A percentile compares a stretch with the other conserved stretches of the same genome.
Evolutionary conservation across 2,113 vertebrate species (phyloP).

Genomic region (Prochilodus magdalenae): DNA sequence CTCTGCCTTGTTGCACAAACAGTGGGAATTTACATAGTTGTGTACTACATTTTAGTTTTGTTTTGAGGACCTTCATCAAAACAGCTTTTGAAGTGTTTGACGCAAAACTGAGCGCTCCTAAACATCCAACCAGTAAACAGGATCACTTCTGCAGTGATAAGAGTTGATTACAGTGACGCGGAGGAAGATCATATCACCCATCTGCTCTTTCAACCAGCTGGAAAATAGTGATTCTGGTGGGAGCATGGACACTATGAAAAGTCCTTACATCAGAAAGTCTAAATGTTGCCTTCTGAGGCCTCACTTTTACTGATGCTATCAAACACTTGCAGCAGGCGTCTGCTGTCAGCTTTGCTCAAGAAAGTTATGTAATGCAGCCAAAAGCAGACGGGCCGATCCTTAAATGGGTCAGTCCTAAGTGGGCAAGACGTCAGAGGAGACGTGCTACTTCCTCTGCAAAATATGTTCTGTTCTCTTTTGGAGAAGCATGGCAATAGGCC

Average conservation of each 20-base stretch:
- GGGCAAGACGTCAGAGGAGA: constrained; percentile 40
- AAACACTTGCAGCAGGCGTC: constrained; percentile 13
- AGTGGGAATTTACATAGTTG: not conserved
- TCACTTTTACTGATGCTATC: constrained; percentile 19
- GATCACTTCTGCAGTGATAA: constrained; percentile 6
- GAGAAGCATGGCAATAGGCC: constrained; percentile 59
- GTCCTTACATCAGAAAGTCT: not conserved
- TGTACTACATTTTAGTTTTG: not conserved
- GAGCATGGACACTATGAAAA: not conserved
- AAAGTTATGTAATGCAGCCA: constrained; percentile 56
- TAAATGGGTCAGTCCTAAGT: constrained; percentile 49
- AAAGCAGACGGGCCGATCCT: constrained; percentile 22
- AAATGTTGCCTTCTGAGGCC: not conserved
- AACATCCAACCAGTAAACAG: not conserved
- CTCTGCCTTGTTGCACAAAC: not conserved
- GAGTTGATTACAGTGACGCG: constrained; percentile 25
- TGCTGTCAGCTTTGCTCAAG: not conserved
- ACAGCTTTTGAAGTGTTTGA: constrained; percentile 15
- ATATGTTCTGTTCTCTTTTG: constrained; percentile 43
- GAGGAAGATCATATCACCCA: constrained; percentile 9
- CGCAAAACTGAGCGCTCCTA: not conserved
- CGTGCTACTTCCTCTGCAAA: constrained; percentile 53
- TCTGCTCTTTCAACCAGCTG: constrained; percentile 15
- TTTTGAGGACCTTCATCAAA: not conserved
- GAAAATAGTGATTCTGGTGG: not conserved